Percentiles rank a stretch among this genome's conserved stretches.
Evolutionary conservation across 1,140 invertebrate species (phyloP).

Genomic region (Palaemon carinicauda): DNA sequence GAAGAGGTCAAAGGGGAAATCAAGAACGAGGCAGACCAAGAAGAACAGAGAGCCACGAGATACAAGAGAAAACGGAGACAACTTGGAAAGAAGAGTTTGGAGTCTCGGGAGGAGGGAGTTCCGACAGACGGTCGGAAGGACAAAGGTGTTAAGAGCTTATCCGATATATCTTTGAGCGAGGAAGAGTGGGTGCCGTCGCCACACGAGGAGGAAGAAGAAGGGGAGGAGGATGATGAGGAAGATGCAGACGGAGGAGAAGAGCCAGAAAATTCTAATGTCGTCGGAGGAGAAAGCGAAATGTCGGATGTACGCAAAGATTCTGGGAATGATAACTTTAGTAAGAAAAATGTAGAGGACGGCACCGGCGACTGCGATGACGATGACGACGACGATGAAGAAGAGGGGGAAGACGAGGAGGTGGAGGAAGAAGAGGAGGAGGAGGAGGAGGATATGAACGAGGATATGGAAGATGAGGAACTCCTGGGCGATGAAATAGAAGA

Average conservation of each 20-base stretch:
- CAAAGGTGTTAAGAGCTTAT: not conserved
- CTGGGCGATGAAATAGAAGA: not conserved
- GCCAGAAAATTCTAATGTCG: not conserved
- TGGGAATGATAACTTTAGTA: not conserved
- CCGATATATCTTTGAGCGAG: not conserved
- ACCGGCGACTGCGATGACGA: not conserved
- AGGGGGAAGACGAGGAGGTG: not conserved
- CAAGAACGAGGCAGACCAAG: not conserved
- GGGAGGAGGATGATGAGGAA: not conserved
- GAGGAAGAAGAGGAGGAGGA: not conserved
- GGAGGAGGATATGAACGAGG: too few relatives aligned
- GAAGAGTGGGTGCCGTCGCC: conserved; percentile 21
- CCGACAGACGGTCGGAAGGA: not conserved
- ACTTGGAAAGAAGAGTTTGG: too few relatives aligned
- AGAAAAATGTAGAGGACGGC: not conserved
- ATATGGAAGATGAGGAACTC: not conserved
- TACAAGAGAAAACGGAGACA: not conserved
- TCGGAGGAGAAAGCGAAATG: not conserved
- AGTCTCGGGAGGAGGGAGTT: too few relatives aligned
- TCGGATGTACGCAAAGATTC: not conserved
- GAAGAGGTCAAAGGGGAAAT: not conserved
- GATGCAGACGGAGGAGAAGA: not conserved
- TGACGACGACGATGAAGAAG: not conserved
- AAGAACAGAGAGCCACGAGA: not conserved
- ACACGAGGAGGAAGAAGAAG: not conserved